These are phyloP conservation scores for Tigriopus californicus DNA, from an alignment of 2,888 invertebrate species.

Conservation along the genomic window DNA sequence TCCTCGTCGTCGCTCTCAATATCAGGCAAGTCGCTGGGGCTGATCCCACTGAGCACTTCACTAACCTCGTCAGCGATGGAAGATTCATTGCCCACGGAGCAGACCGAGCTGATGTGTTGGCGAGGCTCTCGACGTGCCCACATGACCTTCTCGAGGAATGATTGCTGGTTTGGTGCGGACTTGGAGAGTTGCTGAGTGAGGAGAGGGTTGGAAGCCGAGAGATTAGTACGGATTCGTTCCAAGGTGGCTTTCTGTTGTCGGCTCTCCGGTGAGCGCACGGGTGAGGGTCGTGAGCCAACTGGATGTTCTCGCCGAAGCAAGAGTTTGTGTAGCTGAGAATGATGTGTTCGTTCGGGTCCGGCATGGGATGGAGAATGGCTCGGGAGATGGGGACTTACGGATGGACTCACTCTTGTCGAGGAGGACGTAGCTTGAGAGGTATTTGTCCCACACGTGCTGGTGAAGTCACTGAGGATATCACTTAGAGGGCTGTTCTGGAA, in stretches of 20 bases:
- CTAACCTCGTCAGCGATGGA: conserved; percentile 13
- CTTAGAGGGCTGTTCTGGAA: conserved; percentile 1
- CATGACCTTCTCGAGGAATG: conserved; percentile 29
- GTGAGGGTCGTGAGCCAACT: background rate
- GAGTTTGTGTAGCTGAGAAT: conserved; percentile 1
- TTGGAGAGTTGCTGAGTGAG: conserved; percentile 48
- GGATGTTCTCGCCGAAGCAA: background rate
- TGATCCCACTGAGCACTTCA: conserved; percentile 8
- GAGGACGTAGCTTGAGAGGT: too few relatives aligned
- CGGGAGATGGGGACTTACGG: background rate
- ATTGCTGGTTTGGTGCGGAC: conserved; percentile 67
- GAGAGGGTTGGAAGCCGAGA: conserved; percentile 25
- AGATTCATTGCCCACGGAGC: conserved; percentile 16
- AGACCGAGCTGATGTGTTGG: conserved; percentile 22
- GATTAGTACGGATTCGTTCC: background rate
- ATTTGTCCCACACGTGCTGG: background rate
- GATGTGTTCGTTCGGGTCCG: background rate
- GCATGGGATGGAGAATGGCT: background rate
- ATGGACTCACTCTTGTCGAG: background rate
- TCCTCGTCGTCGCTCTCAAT: conserved; percentile 15
- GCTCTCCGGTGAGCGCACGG: conserved; percentile 10
- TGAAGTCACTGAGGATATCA: background rate
- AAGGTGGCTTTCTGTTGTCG: background rate
- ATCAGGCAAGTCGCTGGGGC: conserved; percentile 10
- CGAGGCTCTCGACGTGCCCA: conserved; percentile 35